Evolutionary conservation across 2,113 vertebrate species (phyloP).

Genomic region (Corythoichthys haematopterus): DNA sequence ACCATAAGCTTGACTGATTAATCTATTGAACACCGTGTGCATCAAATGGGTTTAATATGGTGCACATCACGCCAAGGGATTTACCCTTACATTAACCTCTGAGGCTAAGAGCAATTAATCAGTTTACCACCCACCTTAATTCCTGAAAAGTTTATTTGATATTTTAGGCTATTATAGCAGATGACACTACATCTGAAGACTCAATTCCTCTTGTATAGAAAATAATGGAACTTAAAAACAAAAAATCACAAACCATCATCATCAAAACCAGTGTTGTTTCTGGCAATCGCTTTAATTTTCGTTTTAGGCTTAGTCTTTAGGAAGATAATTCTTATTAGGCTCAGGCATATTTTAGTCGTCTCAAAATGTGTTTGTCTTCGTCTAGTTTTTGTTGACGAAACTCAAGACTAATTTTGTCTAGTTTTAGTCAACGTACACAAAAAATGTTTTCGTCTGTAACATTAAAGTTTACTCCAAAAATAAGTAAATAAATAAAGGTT

Average conservation of each 20-base stretch:
- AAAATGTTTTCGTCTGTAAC: too few species aligned
- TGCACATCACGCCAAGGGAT: conserved; percentile 49
- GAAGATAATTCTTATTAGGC: too few species aligned
- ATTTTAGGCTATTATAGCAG: not conserved
- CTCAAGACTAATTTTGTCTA: too few species aligned
- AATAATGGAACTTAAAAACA: not conserved
- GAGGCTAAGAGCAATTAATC: conserved; percentile 41
- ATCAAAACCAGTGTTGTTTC: not conserved
- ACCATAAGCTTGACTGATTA: conserved; percentile 46
- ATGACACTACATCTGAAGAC: not conserved
- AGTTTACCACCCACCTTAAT: conserved; percentile 29
- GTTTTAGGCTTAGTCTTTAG: too few species aligned
- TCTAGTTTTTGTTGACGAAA: too few species aligned
- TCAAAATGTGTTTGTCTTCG: too few species aligned
- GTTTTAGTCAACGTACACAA: too few species aligned
- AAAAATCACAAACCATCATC: not conserved
- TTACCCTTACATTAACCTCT: conserved; percentile 44
- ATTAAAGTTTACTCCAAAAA: too few species aligned
- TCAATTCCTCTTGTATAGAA: not conserved
- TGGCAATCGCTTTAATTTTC: too few species aligned
- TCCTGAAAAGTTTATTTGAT: conserved; percentile 29
- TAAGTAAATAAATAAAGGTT: too few species aligned
- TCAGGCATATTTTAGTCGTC: too few species aligned
- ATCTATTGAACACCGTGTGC: conserved; percentile 45
- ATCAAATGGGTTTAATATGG: conserved; percentile 54